phyloP scores from a whole-genome alignment of 2,113 vertebrate species.

The Nycticebus coucang region DNA sequence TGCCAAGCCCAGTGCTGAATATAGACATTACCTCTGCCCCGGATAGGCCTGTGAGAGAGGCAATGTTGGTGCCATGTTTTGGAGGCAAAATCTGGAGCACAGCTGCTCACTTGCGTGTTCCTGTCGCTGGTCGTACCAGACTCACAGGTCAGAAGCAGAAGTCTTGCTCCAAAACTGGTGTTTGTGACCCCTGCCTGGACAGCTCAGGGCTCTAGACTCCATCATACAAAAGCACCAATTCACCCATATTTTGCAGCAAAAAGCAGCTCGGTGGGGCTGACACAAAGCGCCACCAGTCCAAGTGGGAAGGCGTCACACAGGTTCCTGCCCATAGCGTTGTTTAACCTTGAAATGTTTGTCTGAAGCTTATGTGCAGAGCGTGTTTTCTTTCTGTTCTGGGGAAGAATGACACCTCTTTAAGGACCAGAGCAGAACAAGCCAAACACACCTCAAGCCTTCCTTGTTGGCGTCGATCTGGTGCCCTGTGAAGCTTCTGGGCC shows the following conservation, averaged over 20 bases:
- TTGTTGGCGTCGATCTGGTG: accelerated
- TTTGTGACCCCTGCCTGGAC: not conserved
- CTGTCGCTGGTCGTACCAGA: not conserved
- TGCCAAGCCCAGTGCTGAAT: not conserved
- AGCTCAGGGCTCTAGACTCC: not conserved
- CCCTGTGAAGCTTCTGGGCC: not conserved
- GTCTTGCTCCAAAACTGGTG: not conserved
- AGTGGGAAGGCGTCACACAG: not conserved
- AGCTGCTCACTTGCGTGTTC: not conserved
- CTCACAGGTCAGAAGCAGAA: not conserved
- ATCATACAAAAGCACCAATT: not conserved
- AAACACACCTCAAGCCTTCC: not conserved
- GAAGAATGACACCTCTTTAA: not conserved
- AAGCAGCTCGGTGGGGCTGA: not conserved
- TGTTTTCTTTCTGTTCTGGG: not conserved
- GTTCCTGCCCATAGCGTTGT: not conserved
- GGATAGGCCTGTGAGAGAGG: not conserved
- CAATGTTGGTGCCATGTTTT: not conserved
- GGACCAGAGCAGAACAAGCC: not conserved
- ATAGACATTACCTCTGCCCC: not conserved
- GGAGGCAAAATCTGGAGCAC: not conserved
- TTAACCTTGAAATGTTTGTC: accelerated
- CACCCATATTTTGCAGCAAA: not conserved
- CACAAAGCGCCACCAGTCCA: not conserved
- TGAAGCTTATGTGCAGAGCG: not conserved